Evolutionary conservation across 2,113 vertebrate genomes (phyloP), one percentile per base, ranked within the genome.

Genomic region (Dromaius novaehollandiae): DNA sequence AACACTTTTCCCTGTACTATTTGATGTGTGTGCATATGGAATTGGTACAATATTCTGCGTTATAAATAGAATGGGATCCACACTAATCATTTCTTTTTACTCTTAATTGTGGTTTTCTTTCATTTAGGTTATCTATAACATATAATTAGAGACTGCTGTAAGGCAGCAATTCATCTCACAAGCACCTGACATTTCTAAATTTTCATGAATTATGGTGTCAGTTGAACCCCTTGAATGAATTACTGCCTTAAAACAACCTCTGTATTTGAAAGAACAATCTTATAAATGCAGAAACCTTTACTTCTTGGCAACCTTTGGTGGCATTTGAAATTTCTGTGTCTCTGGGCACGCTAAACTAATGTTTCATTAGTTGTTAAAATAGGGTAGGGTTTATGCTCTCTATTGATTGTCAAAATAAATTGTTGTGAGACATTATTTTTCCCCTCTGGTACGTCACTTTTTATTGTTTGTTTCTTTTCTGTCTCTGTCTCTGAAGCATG

Each of bases 361-460:
- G 71, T 96, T 93, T 95, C 78, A 86, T 82, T 92, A 89, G 71
- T 58, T 91, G 60, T 88, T 97, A 90, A 95, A 97, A 88, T 40
- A 77, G 16, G 24, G 55, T 93, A 91, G 94, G 48, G 90, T 90
- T 36, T 86, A n/a, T 78, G 53, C 20, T 92, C 28, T 86, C 65
- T 95, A 91, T 93, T 8, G 73, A 97, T 94, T 92, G 44, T 11
- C 13, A 75, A 64, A 64, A 51, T 84, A 88, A 95, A 60, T 61
- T 86, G 17, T 86, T 76, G 21, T 74, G 58, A 92, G 88, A 91
- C 26, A 22, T 38, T 63, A 66, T 60, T 89, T 94, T 55, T 68
- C 58, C 44, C 58, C 32, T 74, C n/a, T 40, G 60, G 18, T 65
- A 64, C 81, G 19, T 13, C 25, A 68, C 19, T 44, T 91, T 60